These are phyloP conservation scores for Clanis bilineata DNA, from an alignment of 2,888 invertebrate species.

Conservation along the genomic window DNA sequence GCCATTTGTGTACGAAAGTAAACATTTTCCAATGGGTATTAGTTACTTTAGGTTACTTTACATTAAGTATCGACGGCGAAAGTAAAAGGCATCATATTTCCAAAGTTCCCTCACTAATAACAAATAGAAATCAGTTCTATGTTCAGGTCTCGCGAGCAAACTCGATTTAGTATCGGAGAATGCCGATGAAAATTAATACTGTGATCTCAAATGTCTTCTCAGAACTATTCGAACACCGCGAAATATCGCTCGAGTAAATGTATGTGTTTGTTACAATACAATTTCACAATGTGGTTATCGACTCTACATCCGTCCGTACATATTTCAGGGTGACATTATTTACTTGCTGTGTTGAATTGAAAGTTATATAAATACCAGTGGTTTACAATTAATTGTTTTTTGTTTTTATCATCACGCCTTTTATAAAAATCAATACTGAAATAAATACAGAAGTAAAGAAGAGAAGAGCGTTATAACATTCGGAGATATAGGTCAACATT, in stretches of 20 bases:
- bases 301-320: constrained; percentile 13
- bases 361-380: constrained; percentile 8
- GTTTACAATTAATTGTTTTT: neutral
- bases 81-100: constrained; percentile 61
- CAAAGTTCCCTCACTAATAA: constrained; percentile 49
- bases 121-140: constrained; percentile 65
- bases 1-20: neutral
- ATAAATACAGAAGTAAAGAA: no score
- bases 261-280: constrained; percentile 7
- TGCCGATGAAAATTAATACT: constrained; percentile 63
- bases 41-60: neutral
- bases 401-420: no score
- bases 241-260: constrained; percentile 19
- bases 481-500: no score
- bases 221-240: constrained; percentile 28
- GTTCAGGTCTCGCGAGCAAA: constrained; percentile 44
- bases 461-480: no score
- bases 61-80: constrained; percentile 43
- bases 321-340: constrained; percentile 16
- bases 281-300: constrained; percentile 17
- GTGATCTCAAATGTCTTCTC: constrained; percentile 57
- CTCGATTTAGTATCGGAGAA: constrained; percentile 52
- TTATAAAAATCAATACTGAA: no score
- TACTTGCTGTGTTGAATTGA: neutral
- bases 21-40: neutral